Evolutionary conservation across 2,888 invertebrate genomes (phyloP).

Genomic region (Campoplex nolae): DNA sequence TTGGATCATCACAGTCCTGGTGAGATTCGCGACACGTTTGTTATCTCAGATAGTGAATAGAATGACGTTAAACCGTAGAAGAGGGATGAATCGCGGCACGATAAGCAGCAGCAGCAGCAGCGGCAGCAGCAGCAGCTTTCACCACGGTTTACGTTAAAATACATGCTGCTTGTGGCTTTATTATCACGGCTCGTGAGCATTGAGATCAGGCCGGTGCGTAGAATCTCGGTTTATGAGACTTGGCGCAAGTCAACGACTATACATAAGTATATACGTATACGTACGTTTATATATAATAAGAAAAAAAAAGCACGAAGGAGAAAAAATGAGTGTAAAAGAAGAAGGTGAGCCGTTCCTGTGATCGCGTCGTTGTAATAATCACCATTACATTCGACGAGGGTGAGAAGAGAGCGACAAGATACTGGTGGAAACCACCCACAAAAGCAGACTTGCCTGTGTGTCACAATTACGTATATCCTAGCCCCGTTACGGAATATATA

Average conservation of each 20-base stretch:
- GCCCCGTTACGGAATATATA: slow-evolving; percentile 13
- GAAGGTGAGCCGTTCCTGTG: slow-evolving; percentile 20
- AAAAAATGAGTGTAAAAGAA: slow-evolving; percentile 22
- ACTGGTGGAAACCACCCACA: slow-evolving; percentile 34
- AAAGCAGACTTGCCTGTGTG: slow-evolving; percentile 39
- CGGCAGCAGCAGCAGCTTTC: slow-evolving; percentile 44
- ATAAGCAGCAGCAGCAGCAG: slow-evolving; percentile 45
- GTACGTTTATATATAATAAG: not conserved
- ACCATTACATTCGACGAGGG: slow-evolving; percentile 45
- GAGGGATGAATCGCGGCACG: slow-evolving; percentile 44
- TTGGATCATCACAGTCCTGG: slow-evolving; percentile 79
- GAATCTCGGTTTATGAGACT: slow-evolving; percentile 44
- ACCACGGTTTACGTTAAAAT: slow-evolving; percentile 51
- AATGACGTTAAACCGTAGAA: slow-evolving; percentile 16
- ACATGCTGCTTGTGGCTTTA: slow-evolving; percentile 63
- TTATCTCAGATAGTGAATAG: slow-evolving; percentile 34
- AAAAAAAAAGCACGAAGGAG: not conserved
- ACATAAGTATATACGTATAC: not conserved
- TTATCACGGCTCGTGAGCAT: slow-evolving; percentile 69
- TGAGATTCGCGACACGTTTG: slow-evolving; percentile 70
- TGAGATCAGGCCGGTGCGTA: slow-evolving; percentile 64
- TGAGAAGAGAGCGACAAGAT: slow-evolving; percentile 11
- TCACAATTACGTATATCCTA: slow-evolving; percentile 36
- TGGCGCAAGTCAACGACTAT: slow-evolving; percentile 41
- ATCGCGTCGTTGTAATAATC: slow-evolving; percentile 40